A percentile compares a stretch with the other conserved stretches of the same genome.
Evolutionary conservation across 1,140 invertebrate species (phyloP).

Genomic region (Steinernema feltiae): DNA sequence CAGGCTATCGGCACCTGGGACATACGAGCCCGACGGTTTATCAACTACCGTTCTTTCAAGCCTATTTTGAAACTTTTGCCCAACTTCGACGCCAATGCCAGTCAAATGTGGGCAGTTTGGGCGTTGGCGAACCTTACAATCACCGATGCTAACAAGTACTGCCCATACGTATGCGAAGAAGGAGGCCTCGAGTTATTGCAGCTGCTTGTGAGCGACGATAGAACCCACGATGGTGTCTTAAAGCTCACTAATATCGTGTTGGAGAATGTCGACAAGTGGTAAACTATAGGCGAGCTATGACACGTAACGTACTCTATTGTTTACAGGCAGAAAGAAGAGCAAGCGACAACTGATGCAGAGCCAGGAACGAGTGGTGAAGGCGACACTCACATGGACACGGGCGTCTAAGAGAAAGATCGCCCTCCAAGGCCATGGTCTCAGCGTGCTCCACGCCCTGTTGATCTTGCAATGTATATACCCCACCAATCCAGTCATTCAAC

Average conservation of each 20-base stretch:
- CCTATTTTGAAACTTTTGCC: conserved; percentile 50
- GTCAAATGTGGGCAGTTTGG: conserved; percentile 65
- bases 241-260: conserved; percentile 31
- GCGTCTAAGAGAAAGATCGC: too few species aligned
- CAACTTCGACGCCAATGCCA: conserved; percentile 43
- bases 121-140: conserved; percentile 85
- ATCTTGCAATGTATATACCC: too few species aligned
- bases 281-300: background rate
- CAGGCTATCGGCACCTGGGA: conserved; percentile 80
- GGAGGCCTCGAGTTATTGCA: conserved; percentile 72
- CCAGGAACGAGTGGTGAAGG: background rate
- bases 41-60: conserved; percentile 75
- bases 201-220: conserved; percentile 63
- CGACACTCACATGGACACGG: background rate
- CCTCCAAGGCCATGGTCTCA: too few species aligned
- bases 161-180: conserved; percentile 74
- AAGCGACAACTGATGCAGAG: background rate
- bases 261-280: conserved; percentile 32
- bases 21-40: conserved; percentile 76
- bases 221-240: conserved; percentile 22
- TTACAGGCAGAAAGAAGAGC: background rate
- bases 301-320: background rate
- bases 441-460: background rate
- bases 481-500: too few species aligned
- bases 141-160: conserved; percentile 73